Conservation (phyloP, 2,888 invertebrate genomes). For the Liodrosophila aerea region DNA sequence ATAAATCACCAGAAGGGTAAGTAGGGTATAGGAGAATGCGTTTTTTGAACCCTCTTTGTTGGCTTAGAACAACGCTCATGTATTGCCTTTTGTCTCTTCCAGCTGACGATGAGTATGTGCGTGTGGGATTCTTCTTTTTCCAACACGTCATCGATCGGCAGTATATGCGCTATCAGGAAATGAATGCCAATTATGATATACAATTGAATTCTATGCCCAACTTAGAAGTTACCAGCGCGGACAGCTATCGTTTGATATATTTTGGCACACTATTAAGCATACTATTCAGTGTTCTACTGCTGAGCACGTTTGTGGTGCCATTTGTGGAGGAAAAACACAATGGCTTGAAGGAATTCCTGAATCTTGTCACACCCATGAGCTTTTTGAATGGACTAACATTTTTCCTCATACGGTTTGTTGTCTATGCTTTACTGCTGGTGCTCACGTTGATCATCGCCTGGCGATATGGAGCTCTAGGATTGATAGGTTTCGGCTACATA, state of each 20-base stretch:
- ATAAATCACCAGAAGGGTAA: slow-evolving; percentile 73
- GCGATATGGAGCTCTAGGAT: slow-evolving; percentile 66
- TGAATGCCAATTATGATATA: slow-evolving; percentile 49
- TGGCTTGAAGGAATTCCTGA: slow-evolving; percentile 83
- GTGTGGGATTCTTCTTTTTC: slow-evolving; percentile 84
- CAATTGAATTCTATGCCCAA: slow-evolving; percentile 71
- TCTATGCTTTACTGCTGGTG: slow-evolving; percentile 62
- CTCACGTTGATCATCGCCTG: slow-evolving; percentile 58
- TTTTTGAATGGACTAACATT: slow-evolving; percentile 81
- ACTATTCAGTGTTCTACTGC: slow-evolving; percentile 71
- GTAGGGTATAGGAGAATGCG: neutral
- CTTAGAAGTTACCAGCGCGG: slow-evolving; percentile 47
- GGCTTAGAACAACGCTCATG: too few relatives aligned
- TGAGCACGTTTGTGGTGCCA: slow-evolving; percentile 83
- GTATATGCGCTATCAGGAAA: slow-evolving; percentile 82
- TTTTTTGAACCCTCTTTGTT: too few relatives aligned
- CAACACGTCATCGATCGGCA: slow-evolving; percentile 86
- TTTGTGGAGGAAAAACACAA: slow-evolving; percentile 85
- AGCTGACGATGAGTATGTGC: slow-evolving; percentile 82
- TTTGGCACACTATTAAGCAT: slow-evolving; percentile 75
- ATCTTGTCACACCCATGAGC: slow-evolving; percentile 80
- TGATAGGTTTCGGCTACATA: slow-evolving; percentile 57
- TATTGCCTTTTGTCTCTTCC: slow-evolving; percentile 6
- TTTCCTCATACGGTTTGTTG: slow-evolving; percentile 73
- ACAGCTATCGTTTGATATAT: slow-evolving; percentile 63